These are phyloP conservation scores for Nemotelus nigrinus DNA, from an alignment of 2,888 invertebrate species.

Conservation along the genomic window DNA sequence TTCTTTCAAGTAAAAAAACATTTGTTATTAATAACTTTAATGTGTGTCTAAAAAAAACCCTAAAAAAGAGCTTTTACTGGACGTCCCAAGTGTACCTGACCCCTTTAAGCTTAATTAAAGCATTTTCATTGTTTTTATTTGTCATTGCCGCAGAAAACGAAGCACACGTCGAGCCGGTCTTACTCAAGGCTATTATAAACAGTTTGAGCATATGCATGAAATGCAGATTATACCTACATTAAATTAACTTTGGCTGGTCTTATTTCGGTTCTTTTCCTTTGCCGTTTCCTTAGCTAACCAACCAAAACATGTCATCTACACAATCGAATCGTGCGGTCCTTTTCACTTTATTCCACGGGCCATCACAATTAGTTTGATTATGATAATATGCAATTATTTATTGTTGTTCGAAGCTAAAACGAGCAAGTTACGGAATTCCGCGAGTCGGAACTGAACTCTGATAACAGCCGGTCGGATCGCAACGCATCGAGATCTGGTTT, in stretches of 20 bases:
- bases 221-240: background rate
- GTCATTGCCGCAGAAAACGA: background rate
- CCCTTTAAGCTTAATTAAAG: background rate
- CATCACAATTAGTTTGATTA: constrained; percentile 24
- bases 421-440: background rate
- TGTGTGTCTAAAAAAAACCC: no score
- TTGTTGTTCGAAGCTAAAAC: background rate
- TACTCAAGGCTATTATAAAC: constrained; percentile 24
- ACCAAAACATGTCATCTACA: background rate
- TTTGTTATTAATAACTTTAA: no score
- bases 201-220: background rate
- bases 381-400: background rate
- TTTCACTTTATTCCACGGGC: background rate
- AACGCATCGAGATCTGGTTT: background rate
- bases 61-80: no score
- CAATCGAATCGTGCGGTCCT: no score
- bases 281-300: background rate
- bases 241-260: background rate
- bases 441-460: background rate
- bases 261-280: constrained; percentile 8
- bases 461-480: background rate
- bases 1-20: no score
- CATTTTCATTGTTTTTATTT: constrained; percentile 29
- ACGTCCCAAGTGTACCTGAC: no score
- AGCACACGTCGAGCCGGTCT: background rate